Evolutionary conservation across 2,113 vertebrate species (phyloP).

Genomic region (Thamnophis sirtalis): DNA sequence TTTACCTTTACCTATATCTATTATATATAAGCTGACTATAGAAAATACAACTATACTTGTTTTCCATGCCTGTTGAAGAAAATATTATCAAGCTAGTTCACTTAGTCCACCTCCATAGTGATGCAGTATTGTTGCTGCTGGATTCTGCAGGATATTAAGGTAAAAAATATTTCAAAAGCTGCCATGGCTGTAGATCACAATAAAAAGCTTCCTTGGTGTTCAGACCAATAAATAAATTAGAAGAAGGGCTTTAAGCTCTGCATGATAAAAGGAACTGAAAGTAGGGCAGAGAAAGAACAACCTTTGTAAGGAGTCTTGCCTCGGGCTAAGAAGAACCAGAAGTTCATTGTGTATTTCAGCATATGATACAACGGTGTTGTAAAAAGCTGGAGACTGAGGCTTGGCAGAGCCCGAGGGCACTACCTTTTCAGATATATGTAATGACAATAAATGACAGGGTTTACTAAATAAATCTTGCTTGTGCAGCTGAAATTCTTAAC

Average conservation of each 20-base stretch:
- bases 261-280: slow-evolving; percentile 63
- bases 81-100: slow-evolving; percentile 38
- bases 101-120: slow-evolving; percentile 29
- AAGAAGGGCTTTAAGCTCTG: slow-evolving; percentile 58
- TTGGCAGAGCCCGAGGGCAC: slow-evolving; percentile 60
- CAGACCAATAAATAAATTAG: slow-evolving; percentile 69
- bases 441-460: slow-evolving; percentile 57
- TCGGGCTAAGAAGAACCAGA: slow-evolving; percentile 57
- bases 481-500: slow-evolving; percentile 47
- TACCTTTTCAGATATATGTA: slow-evolving; percentile 56
- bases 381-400: slow-evolving; percentile 61
- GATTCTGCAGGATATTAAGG: slow-evolving; percentile 42
- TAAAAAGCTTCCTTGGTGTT: slow-evolving; percentile 60
- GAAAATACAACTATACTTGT: slow-evolving; percentile 32
- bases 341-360: slow-evolving; percentile 64
- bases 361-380: slow-evolving; percentile 43
- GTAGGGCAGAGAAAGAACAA: slow-evolving; percentile 64
- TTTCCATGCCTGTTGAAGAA: slow-evolving; percentile 12
- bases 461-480: slow-evolving; percentile 54
- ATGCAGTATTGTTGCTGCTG: slow-evolving; percentile 28
- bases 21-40: neutral
- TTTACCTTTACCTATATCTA: no score
- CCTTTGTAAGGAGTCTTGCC: slow-evolving; percentile 62
- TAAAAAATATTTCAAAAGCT: slow-evolving; percentile 57
- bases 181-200: slow-evolving; percentile 53